phyloP scores from a whole-genome alignment of 2,888 invertebrate species.

The Aleiodes leptofemur region DNA sequence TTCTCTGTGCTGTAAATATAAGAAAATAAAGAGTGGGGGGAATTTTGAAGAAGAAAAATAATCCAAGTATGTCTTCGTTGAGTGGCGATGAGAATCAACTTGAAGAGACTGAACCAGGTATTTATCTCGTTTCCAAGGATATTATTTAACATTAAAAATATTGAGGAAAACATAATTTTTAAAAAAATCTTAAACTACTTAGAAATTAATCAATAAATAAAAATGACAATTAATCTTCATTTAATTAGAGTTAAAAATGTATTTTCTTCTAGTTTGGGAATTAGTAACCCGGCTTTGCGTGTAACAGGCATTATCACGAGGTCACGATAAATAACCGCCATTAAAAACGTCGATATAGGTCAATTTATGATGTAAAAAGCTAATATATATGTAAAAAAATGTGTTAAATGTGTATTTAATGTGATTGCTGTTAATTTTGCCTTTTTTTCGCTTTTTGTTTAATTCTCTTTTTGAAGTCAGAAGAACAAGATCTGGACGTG shows the following conservation, averaged over 20 bases:
- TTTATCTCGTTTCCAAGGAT: slow-evolving; percentile 19
- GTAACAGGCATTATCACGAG: slow-evolving; percentile 50
- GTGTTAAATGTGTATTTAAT: neutral
- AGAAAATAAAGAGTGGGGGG: too few relatives aligned
- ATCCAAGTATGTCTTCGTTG: slow-evolving; percentile 68
- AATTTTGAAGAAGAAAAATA: slow-evolving; percentile 9
- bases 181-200: neutral
- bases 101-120: slow-evolving; percentile 68
- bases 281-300: slow-evolving; percentile 27
- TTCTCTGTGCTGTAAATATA: too few relatives aligned
- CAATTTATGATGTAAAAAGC: slow-evolving; percentile 18
- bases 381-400: neutral
- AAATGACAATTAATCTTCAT: slow-evolving; percentile 19
- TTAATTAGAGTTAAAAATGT: slow-evolving; percentile 49
- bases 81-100: slow-evolving; percentile 71
- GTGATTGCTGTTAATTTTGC: neutral
- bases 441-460: neutral
- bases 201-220: slow-evolving; percentile 27
- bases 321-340: slow-evolving; percentile 62
- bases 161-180: slow-evolving; percentile 38
- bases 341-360: slow-evolving; percentile 58
- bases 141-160: slow-evolving; percentile 11
- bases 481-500: slow-evolving; percentile 79
- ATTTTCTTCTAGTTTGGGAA: slow-evolving; percentile 28
- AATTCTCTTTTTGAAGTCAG: slow-evolving; percentile 73